Percentiles rank a stretch among this genome's conserved stretches.
Conservation (phyloP, 2,888 invertebrate species). For the Cancer borealis region DNA sequence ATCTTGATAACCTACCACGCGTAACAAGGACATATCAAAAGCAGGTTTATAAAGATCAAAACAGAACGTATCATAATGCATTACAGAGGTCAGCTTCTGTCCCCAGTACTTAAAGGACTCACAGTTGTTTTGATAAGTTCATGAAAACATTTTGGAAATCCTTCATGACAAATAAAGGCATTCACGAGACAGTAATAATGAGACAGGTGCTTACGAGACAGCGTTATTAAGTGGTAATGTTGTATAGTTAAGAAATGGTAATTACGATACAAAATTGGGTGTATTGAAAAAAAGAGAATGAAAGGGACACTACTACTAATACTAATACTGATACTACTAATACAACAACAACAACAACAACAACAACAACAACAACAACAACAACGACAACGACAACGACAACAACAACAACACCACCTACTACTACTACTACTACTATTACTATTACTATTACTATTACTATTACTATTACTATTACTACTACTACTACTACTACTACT, state of each 20-base stretch:
- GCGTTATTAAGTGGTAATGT: neutral
- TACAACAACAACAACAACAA: no score
- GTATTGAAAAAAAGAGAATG: neutral
- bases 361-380: no score
- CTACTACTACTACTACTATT: no score
- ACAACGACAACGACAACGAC: no score
- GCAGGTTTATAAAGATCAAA: neutral
- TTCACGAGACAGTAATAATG: neutral
- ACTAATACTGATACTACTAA: no score
- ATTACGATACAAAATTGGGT: neutral
- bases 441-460: no score
- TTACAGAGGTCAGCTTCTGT: neutral
- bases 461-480: no score
- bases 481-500: no score
- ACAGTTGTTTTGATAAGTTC: neutral
- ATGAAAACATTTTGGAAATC: neutral
- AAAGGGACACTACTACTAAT: no score
- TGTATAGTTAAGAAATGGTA: neutral
- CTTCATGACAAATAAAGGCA: neutral
- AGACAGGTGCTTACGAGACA: neutral
- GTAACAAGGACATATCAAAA: neutral
- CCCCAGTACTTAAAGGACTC: neutral
- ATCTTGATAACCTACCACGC: neutral
- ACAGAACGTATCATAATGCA: neutral
- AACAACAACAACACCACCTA: no score